These are phyloP conservation scores for Cosmia trapezina DNA, from an alignment of 2,888 invertebrate genomes.

Conservation along the genomic window DNA sequence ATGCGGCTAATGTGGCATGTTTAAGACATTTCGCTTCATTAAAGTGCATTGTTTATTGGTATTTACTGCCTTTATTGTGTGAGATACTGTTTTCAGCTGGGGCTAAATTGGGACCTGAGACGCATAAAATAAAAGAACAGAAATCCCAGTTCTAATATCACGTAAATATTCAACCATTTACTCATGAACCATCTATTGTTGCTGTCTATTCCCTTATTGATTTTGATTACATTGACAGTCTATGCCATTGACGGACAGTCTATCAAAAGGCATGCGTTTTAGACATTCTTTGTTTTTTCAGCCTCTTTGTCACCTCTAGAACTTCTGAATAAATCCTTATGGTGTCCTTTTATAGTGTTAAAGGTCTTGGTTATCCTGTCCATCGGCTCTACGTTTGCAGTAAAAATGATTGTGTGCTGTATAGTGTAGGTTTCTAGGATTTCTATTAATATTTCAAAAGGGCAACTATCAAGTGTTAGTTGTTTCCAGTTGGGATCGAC, in stretches of 20 bases:
- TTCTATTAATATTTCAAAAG: constrained; percentile 55
- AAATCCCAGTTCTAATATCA: constrained; percentile 25
- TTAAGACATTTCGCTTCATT: constrained; percentile 66
- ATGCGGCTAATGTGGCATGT: constrained; percentile 71
- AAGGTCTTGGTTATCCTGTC: constrained; percentile 53
- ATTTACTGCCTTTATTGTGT: constrained; percentile 60
- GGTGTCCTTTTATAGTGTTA: constrained; percentile 36
- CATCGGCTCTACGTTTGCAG: constrained; percentile 41
- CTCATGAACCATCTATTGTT: background rate
- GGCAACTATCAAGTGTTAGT: constrained; percentile 35
- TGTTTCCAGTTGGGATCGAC: constrained; percentile 18
- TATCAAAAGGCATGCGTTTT: background rate
- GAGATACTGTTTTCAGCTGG: constrained; percentile 49
- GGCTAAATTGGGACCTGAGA: constrained; percentile 52
- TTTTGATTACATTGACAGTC: background rate
- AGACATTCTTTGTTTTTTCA: background rate
- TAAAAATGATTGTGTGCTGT: constrained; percentile 51
- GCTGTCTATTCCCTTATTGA: background rate
- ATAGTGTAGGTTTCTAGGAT: constrained; percentile 33
- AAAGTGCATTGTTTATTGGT: constrained; percentile 62
- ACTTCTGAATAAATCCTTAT: constrained; percentile 29
- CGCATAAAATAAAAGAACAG: constrained; percentile 17
- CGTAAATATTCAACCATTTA: too few species aligned
- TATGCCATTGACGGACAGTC: background rate
- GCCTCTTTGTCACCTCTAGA: background rate